Percentiles rank a stretch among this genome's conserved stretches.
Evolutionary conservation across 2,797 vertebrate genomes (phyloP).

Genomic region (Coregonus suidteri): DNA sequence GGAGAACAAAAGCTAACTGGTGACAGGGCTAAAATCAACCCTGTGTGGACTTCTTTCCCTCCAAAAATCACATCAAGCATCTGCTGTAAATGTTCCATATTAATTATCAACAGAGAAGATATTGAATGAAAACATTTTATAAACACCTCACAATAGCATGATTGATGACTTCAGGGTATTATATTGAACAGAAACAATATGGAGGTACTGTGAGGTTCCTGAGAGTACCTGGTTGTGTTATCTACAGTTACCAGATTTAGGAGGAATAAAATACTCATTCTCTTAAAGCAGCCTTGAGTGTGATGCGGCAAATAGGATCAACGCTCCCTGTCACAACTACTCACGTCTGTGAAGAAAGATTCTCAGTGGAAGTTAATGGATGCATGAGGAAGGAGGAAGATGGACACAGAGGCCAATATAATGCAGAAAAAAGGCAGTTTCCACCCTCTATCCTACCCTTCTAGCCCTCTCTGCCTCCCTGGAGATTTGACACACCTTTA

Average conservation of each 20-base stretch:
- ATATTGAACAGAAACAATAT: background rate
- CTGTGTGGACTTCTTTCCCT: slow-evolving; percentile 14
- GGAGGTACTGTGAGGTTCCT: background rate
- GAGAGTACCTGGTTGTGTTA: slow-evolving; percentile 3
- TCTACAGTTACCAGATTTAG: background rate
- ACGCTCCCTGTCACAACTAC: slow-evolving; percentile 12
- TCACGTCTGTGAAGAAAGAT: background rate
- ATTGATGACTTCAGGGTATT: background rate
- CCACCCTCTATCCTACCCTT: background rate
- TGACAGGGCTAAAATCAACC: slow-evolving; percentile 15
- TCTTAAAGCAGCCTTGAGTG: background rate
- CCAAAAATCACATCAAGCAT: slow-evolving; percentile 4
- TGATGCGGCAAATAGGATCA: background rate
- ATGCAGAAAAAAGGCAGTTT: background rate
- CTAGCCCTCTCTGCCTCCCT: background rate
- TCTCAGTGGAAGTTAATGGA: slow-evolving; percentile 12
- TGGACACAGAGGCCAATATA: background rate
- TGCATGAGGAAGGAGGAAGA: background rate
- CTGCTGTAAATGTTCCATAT: slow-evolving; percentile 3
- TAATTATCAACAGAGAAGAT: background rate
- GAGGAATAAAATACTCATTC: background rate
- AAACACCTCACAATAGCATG: background rate
- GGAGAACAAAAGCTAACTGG: slow-evolving; percentile 16
- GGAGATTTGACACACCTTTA: background rate
- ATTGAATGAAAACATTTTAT: background rate